A percentile compares a stretch with the other conserved stretches of the same genome.
phyloP scores from a whole-genome alignment of 2,888 invertebrate genomes.

The Plagodis dolabraria region DNA sequence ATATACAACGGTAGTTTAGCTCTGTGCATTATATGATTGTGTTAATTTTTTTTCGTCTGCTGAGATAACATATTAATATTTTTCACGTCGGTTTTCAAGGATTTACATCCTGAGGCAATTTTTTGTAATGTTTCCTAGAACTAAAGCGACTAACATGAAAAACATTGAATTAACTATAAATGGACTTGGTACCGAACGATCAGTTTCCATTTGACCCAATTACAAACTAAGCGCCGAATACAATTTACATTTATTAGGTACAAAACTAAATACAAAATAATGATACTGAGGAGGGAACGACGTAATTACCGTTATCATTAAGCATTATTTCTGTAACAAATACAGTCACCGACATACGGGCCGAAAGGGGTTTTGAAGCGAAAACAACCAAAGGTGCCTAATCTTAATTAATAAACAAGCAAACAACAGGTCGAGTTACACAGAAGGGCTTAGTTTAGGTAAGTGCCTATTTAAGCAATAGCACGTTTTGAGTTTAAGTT shows the following conservation, averaged over 20 bases:
- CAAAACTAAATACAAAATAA: slow-evolving; percentile 47
- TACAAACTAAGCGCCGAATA: slow-evolving; percentile 32
- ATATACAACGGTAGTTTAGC: too few species aligned
- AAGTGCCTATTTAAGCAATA: slow-evolving; percentile 76
- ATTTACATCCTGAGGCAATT: too few species aligned
- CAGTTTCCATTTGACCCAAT: slow-evolving; percentile 34
- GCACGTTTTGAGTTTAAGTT: slow-evolving; percentile 72
- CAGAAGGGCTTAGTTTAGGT: slow-evolving; percentile 61
- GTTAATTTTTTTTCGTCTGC: too few species aligned
- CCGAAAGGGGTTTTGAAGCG: slow-evolving; percentile 47
- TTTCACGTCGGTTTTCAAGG: too few species aligned
- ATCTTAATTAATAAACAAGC: slow-evolving; percentile 72
- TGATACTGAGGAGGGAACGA: slow-evolving; percentile 42
- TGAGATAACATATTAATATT: too few species aligned
- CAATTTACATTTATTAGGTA: slow-evolving; percentile 35
- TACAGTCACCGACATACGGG: slow-evolving; percentile 44
- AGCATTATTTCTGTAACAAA: slow-evolving; percentile 45
- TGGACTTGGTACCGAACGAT: slow-evolving; percentile 19
- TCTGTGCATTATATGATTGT: too few species aligned
- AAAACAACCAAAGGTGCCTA: slow-evolving; percentile 56
- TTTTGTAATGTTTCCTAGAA: too few species aligned
- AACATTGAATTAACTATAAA: too few species aligned
- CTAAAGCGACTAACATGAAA: too few species aligned
- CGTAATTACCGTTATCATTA: slow-evolving; percentile 44
- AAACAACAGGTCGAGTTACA: slow-evolving; percentile 67